Base-by-base conservation (phyloP, 2,888 invertebrate species). In the Macrophya annulata region DNA sequence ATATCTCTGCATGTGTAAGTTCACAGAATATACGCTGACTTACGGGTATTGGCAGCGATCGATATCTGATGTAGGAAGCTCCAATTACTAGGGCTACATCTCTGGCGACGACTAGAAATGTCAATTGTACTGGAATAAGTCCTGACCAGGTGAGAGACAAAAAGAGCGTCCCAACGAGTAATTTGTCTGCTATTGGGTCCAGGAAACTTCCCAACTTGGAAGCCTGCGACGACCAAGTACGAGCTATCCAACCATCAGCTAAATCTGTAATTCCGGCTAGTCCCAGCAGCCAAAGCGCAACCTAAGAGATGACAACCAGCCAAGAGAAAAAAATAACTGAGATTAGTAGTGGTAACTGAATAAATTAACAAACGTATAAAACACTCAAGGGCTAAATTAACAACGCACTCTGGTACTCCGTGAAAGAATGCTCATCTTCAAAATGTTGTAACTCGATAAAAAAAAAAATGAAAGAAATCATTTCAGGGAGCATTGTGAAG, bases 161-260 rank as follows among this genome's bases (percentile, higher is more conserved):
- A 90, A 98, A 98, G 85, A 99, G 94, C 0, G 98, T 97, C 15
- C 97, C 98, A 88, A 99, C 96, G 2, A 99, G 95, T 59, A 99
- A 95, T 94, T 99, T 99, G 93, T 99, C 99, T 3, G 99, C 99
- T 94, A 99, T 96, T 0, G 99, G 99, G 94, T 99, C 99, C 21
- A 99, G 93, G 91, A 99, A 98, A 86, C 98, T 98, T 0, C 99
- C 99, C 91, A 98, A 95, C 92, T 98, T 97, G 45, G 99, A 98
- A 40, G 98, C 97, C 93, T 99, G 99, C 51, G 97, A 97, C 87
- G 96, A 96, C 96, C 97, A 99, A 83, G 96, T 97, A 85, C 99
- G 95, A 0, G 99, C 99, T 92, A 99, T 99, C 96, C 97, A 98
- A 9, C 99, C 99, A 95, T 99, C 99, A 83, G 98, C 98, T 95